Evolutionary conservation across 2,797 vertebrate genomes (phyloP), one percentile per base, ranked within the genome.

Genomic region (Nannoperca obscura): DNA sequence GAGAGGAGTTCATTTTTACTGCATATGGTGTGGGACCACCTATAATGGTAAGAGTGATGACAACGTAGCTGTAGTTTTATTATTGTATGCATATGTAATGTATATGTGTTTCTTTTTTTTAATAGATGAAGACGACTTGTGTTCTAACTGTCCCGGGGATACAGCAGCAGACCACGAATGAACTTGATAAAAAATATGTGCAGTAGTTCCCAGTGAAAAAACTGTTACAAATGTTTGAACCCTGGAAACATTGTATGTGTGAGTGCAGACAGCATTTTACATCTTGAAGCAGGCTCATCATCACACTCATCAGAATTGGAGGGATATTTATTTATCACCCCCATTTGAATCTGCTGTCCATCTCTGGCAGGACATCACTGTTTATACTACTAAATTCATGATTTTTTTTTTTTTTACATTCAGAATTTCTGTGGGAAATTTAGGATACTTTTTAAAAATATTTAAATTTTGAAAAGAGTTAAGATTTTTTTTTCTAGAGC

Each of bases 21-120:
- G 98, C 90, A 95, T 98, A 84, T 99, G 98, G 98, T 99, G 98
- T 92, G 98, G 97, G 80, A 99, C 96, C 34, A 94, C 97, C 1
- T 99, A 97, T 77, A 95, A 97, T 88, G 98, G 98, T 99, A 90
- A 91, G 93, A 93, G 93, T 82, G 93, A 93, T 95, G 74, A 89
- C 86, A 63, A 34, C n/a, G 53, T 40, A n/a, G 10, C 5, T 72
- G 2, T 30, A 7, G 5, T 58, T 47, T 58, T 55, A 22, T 49
- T 42, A 5, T 10, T 67, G 2, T 40, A 40, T 40, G 4, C 13
- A 4, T 42, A 14, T 42, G 5, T 42, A 42, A 40, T 81, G 6
- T 52, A 5, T 55, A 14, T 7, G 24, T 59, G 4, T 52, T 0
- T 49, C 0, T 19, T 32, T 30, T 24, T 47, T 87, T 78, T 78